A percentile compares a stretch with the other conserved stretches of the same genome.
Conservation (phyloP, 1,140 invertebrate species). For the Oreohelix idahoensis region DNA sequence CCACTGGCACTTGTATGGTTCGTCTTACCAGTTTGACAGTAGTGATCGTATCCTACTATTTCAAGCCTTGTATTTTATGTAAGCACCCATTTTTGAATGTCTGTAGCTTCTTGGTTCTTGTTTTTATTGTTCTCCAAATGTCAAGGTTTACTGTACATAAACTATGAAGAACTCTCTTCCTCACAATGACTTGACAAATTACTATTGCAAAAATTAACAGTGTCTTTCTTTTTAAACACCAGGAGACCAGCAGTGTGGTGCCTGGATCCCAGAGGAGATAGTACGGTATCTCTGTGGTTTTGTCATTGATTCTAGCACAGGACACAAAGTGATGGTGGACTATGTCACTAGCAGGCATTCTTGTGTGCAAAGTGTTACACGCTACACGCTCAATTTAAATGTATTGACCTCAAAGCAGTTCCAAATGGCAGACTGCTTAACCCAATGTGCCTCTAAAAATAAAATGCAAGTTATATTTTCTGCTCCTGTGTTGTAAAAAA, state of each 20-base stretch:
- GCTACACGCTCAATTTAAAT: constrained; percentile 37
- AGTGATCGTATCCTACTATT: no score
- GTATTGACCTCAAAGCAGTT: constrained; percentile 21
- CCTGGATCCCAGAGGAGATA: background rate
- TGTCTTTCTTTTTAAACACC: background rate
- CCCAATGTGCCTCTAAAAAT: constrained; percentile 20
- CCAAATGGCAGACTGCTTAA: constrained; percentile 32
- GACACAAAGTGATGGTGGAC: background rate
- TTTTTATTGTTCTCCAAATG: no score
- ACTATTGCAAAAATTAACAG: no score
- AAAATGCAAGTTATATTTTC: constrained; percentile 27
- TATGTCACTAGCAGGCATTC: constrained; percentile 9
- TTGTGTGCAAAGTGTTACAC: constrained; percentile 31
- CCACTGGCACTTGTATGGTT: no score
- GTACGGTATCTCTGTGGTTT: constrained; percentile 31
- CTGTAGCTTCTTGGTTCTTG: no score
- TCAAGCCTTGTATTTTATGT: no score
- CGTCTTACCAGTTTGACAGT: no score
- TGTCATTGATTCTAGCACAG: constrained; percentile 16
- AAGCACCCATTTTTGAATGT: no score
- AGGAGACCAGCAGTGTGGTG: background rate
- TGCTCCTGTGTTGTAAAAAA: no score
- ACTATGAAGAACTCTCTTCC: no score
- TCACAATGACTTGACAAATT: no score
- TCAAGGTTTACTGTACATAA: no score